These are phyloP conservation scores for Drosophila sordidula DNA, from an alignment of 2,888 invertebrate species.

Conservation along the genomic window DNA sequence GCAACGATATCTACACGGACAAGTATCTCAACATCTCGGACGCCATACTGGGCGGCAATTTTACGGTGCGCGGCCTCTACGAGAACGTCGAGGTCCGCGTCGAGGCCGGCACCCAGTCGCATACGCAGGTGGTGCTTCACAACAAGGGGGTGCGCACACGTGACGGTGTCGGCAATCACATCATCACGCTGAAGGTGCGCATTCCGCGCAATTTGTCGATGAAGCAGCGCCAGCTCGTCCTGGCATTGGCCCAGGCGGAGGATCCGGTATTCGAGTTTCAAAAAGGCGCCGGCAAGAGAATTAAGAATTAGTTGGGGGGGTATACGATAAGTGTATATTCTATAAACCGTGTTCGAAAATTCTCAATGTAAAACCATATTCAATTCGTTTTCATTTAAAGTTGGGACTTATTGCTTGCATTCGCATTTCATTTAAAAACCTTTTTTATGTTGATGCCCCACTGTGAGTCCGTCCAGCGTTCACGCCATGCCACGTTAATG, in stretches of 20 bases:
- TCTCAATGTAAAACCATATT: slow-evolving; percentile 53
- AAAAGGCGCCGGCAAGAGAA: slow-evolving; percentile 9
- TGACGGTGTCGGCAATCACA: slow-evolving; percentile 77
- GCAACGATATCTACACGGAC: slow-evolving; percentile 79
- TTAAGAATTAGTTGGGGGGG: slow-evolving; percentile 1
- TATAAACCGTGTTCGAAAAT: slow-evolving; percentile 47
- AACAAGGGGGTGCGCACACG: slow-evolving; percentile 77
- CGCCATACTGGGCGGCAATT: slow-evolving; percentile 81
- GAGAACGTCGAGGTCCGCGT: slow-evolving; percentile 76
- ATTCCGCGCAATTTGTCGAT: slow-evolving; percentile 79
- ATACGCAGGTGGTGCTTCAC: slow-evolving; percentile 73
- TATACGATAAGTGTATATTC: background rate
- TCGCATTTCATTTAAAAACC: slow-evolving; percentile 84
- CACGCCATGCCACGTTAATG: slow-evolving; percentile 92
- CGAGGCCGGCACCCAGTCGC: slow-evolving; percentile 81
- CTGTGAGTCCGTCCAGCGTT: slow-evolving; percentile 97
- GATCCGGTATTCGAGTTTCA: slow-evolving; percentile 74
- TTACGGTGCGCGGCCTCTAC: slow-evolving; percentile 81
- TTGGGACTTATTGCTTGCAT: slow-evolving; percentile 3
- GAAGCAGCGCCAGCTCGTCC: slow-evolving; percentile 82
- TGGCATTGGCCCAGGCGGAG: slow-evolving; percentile 80
- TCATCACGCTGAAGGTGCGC: slow-evolving; percentile 80
- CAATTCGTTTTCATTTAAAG: slow-evolving; percentile 22
- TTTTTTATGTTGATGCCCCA: slow-evolving; percentile 98
- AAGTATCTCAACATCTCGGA: slow-evolving; percentile 80